Evolutionary conservation across 2,113 vertebrate species (phyloP).

Genomic region (Tupaia tana): DNA sequence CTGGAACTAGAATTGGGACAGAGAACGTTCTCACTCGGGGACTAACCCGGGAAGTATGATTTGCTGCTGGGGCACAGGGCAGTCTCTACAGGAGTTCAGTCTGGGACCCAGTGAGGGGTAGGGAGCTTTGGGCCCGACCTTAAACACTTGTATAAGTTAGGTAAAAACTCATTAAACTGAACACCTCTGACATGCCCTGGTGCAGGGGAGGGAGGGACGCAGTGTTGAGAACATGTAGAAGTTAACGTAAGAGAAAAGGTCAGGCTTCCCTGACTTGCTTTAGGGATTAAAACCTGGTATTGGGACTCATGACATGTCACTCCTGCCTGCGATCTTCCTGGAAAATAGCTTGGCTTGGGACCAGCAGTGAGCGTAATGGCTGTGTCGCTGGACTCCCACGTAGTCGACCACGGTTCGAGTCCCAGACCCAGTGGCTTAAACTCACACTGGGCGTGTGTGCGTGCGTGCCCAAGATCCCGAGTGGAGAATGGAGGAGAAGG

Average conservation of each 20-base stretch:
- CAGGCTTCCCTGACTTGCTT: background rate
- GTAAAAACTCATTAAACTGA: background rate
- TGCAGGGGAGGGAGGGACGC: background rate
- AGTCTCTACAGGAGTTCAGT: background rate
- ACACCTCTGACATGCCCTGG: background rate
- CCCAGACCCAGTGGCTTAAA: no score
- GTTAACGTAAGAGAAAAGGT: background rate
- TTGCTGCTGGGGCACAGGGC: background rate
- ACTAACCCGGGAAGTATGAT: background rate
- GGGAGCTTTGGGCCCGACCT: background rate
- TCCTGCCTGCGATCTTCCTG: background rate
- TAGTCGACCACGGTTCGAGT: no score
- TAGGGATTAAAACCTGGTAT: background rate
- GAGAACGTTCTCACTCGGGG: background rate
- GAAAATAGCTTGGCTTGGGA: no score
- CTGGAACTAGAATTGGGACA: background rate
- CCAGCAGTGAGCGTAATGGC: no score
- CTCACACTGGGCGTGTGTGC: no score
- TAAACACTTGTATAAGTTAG: background rate
- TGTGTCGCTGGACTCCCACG: no score
- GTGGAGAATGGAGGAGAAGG: no score
- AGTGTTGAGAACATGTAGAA: background rate
- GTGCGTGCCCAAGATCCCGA: no score
- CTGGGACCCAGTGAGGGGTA: background rate
- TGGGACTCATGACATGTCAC: background rate